Conservation (phyloP, 1,140 invertebrate genomes). For the Papilio xuthus region DNA sequence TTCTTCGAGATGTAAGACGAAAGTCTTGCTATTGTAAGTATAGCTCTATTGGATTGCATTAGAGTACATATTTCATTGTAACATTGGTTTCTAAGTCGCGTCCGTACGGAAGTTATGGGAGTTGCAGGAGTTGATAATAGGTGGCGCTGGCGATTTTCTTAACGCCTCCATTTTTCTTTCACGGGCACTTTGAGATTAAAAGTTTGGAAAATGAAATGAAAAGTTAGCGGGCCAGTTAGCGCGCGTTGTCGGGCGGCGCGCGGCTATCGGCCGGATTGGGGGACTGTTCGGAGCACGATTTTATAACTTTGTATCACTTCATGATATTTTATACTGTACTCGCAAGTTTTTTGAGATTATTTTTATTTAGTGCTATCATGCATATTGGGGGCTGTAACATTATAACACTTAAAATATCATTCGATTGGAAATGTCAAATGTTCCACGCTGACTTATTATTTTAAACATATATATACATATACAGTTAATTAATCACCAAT, state of each 20-base stretch:
- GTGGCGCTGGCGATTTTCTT: conserved; percentile 80
- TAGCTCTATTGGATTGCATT: conserved; percentile 25
- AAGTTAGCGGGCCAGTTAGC: conserved; percentile 64
- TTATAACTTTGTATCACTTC: conserved; percentile 39
- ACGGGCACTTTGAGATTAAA: conserved; percentile 82
- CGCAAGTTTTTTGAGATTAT: background rate
- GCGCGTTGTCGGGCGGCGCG: conserved; percentile 49
- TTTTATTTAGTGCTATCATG: background rate
- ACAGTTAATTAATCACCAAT: no score
- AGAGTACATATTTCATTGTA: conserved; percentile 41
- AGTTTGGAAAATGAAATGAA: conserved; percentile 81
- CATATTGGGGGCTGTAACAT: background rate
- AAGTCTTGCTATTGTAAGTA: background rate
- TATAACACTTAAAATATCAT: no score
- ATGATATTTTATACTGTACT: conserved; percentile 22
- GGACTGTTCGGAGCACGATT: conserved; percentile 44
- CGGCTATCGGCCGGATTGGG: conserved; percentile 65
- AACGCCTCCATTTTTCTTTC: conserved; percentile 80
- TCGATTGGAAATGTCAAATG: no score
- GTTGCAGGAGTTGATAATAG: conserved; percentile 79
- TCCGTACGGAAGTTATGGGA: conserved; percentile 59
- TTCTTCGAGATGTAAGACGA: conserved; percentile 53
- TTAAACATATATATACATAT: no score
- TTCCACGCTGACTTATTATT: no score
- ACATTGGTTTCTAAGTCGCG: conserved; percentile 26